phyloP scores from a whole-genome alignment of 1,140 invertebrate species.

The Neodiprion virginianus region DNA sequence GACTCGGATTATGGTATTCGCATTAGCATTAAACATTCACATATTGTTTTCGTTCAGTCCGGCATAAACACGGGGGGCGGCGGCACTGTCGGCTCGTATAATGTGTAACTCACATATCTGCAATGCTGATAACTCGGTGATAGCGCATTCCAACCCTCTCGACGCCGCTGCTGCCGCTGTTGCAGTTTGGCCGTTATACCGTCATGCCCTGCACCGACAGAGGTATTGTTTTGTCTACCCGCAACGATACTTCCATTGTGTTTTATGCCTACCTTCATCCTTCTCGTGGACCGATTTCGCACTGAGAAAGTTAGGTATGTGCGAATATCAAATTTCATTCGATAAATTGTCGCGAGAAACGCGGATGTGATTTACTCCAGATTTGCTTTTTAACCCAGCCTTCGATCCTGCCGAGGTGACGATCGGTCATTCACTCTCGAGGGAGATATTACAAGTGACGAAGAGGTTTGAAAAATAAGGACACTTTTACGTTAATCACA shows the following conservation, averaged over 20 bases:
- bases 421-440: too few relatives aligned
- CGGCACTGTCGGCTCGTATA: conserved; percentile 24
- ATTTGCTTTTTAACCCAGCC: too few relatives aligned
- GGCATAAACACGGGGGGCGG: conserved; percentile 13
- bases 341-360: too few relatives aligned
- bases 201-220: conserved; percentile 32
- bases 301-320: too few relatives aligned
- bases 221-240: conserved; percentile 37
- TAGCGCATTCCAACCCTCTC: conserved; percentile 45
- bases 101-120: conserved; percentile 41
- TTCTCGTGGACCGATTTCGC: conserved; percentile 30
- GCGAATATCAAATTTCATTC: too few relatives aligned
- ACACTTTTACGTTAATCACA: too few relatives aligned
- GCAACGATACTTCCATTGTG: background rate
- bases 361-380: too few relatives aligned
- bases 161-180: background rate
- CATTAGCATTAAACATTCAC: conserved; percentile 32
- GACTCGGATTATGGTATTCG: background rate
- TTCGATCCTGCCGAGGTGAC: too few relatives aligned
- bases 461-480: too few relatives aligned
- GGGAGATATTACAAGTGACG: too few relatives aligned
- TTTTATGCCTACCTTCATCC: conserved; percentile 4
- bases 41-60: conserved; percentile 47
- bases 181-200: conserved; percentile 14
- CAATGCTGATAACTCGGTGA: conserved; percentile 50